These are phyloP conservation scores for Pachypsylla venusta DNA, from an alignment of 1,140 invertebrate genomes.

Conservation along the genomic window DNA sequence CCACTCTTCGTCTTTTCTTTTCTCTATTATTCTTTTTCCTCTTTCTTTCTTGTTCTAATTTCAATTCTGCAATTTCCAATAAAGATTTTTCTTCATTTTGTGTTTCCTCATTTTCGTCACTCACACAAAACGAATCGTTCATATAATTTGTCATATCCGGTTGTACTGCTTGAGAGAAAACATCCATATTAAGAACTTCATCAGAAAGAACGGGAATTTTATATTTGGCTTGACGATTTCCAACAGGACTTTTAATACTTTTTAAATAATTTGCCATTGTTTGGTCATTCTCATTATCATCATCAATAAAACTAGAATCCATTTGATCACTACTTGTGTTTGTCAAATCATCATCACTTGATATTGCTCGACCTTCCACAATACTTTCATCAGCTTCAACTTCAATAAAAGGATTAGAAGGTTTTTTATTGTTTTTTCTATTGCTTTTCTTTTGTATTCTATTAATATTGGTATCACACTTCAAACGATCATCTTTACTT, in stretches of 20 bases:
- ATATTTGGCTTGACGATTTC: constrained; percentile 12
- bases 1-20: not conserved
- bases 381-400: constrained; percentile 19
- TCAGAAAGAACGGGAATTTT: constrained; percentile 19
- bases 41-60: not conserved
- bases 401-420: constrained; percentile 17
- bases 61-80: not conserved
- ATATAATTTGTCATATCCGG: not conserved
- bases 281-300: constrained; percentile 15
- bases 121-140: not conserved
- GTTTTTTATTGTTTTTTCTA: constrained; percentile 1
- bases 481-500: no score
- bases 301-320: constrained; percentile 22
- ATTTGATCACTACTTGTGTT: constrained; percentile 19
- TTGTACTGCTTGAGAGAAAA: constrained; percentile 17
- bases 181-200: constrained; percentile 13
- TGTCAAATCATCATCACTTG: constrained; percentile 19
- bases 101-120: not conserved
- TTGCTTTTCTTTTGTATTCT: not conserved
- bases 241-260: no score
- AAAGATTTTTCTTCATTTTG: not conserved
- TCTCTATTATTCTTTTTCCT: no score
- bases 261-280: constrained; percentile 20
- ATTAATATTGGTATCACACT: no score
- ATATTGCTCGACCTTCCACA: constrained; percentile 8